These are phyloP conservation scores for Macquaria australasica DNA, from an alignment of 2,113 vertebrate species.

Conservation along the genomic window DNA sequence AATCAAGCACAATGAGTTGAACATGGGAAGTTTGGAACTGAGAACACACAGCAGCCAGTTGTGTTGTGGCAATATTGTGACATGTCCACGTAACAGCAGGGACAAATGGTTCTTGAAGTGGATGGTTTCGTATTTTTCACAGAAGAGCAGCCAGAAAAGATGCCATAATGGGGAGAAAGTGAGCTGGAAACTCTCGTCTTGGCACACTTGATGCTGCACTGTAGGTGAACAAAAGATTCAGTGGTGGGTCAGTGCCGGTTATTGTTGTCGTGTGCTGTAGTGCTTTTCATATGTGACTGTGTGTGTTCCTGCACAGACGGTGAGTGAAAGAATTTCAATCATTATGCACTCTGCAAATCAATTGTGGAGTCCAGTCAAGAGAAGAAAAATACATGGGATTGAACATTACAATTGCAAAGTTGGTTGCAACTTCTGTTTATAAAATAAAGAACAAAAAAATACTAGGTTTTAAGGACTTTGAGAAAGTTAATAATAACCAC, in stretches of 20 bases:
- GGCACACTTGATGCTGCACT: slow-evolving; percentile 1
- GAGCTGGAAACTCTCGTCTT: slow-evolving; percentile 14
- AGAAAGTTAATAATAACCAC: slow-evolving; percentile 34
- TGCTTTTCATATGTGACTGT: slow-evolving; percentile 14
- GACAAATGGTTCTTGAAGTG: slow-evolving; percentile 3
- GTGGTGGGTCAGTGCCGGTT: slow-evolving; percentile 26
- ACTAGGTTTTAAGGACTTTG: background rate
- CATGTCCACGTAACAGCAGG: background rate
- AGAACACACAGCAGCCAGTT: background rate
- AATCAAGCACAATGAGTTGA: background rate
- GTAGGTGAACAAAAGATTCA: slow-evolving; percentile 20
- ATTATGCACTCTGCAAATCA: background rate
- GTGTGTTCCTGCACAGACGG: background rate
- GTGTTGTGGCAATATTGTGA: background rate
- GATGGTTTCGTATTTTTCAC: slow-evolving; percentile 13
- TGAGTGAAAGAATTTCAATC: background rate
- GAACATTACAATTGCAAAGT: background rate
- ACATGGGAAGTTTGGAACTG: background rate
- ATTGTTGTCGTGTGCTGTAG: background rate
- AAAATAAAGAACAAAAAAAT: background rate
- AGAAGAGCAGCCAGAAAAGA: slow-evolving; percentile 17
- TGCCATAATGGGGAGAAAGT: slow-evolving; percentile 18
- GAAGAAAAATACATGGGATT: background rate
- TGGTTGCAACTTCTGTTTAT: background rate
- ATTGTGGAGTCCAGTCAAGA: slow-evolving; percentile 1